Conservation (phyloP, 1,140 invertebrate genomes). For the Araneus ventricosus region DNA sequence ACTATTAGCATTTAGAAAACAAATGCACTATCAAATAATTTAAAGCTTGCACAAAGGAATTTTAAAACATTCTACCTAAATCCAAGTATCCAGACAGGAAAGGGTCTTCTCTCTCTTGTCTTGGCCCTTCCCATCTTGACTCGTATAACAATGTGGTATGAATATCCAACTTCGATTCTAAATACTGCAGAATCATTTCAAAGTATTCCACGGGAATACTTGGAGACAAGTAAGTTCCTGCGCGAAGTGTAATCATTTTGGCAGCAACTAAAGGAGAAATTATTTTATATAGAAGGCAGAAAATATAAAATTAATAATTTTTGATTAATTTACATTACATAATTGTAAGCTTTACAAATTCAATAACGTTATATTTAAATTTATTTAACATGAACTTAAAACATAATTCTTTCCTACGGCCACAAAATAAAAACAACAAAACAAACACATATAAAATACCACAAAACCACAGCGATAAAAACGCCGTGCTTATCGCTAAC, state of each 20-base stretch:
- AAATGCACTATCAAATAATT: too few species aligned
- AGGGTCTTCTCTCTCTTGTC: conserved; percentile 82
- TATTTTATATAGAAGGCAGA: neutral
- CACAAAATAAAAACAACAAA: too few species aligned
- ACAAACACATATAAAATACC: neutral
- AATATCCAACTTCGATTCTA: conserved; percentile 82
- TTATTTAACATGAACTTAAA: too few species aligned
- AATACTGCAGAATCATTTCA: conserved; percentile 82
- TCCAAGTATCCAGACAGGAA: conserved; percentile 82
- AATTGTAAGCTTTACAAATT: neutral
- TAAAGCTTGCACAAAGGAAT: too few species aligned
- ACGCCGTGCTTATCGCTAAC: too few species aligned
- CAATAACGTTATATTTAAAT: neutral
- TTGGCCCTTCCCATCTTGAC: conserved; percentile 82
- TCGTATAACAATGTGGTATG: conserved; percentile 83
- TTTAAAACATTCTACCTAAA: conserved; percentile 80
- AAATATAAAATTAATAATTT: neutral
- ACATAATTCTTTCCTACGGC: too few species aligned
- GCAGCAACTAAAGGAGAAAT: neutral
- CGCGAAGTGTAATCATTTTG: conserved; percentile 79
- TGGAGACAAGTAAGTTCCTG: conserved; percentile 84
- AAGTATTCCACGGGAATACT: conserved; percentile 84
- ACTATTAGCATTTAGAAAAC: too few species aligned
- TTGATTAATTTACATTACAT: neutral
- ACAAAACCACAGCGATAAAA: neutral